Percentiles rank a stretch among this genome's conserved stretches.
These are phyloP conservation scores for Odontamblyopus lacepedii DNA, from an alignment of 2,797 vertebrate species.

Conservation along the genomic window DNA sequence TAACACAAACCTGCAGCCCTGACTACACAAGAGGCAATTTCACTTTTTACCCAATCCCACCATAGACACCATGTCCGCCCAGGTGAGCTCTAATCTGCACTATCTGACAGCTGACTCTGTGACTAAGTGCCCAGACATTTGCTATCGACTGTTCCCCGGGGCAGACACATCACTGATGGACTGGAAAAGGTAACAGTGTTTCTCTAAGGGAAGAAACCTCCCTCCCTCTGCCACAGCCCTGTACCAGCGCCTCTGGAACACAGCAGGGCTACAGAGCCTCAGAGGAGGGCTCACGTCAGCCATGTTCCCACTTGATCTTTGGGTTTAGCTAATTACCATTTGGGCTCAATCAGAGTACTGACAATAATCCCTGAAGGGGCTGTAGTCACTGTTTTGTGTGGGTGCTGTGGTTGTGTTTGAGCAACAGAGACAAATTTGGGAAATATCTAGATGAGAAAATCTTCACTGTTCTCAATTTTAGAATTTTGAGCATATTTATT, in stretches of 20 bases:
- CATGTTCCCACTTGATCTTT: constrained; percentile 56
- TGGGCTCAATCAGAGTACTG: constrained; percentile 19
- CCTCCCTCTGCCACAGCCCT: constrained; percentile 4
- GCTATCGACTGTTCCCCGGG: constrained; percentile 62
- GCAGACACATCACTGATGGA: constrained; percentile 48
- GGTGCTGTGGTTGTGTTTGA: constrained; percentile 5
- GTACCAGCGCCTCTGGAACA: constrained; percentile 31
- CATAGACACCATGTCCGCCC: constrained; percentile 60
- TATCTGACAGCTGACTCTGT: constrained; percentile 70
- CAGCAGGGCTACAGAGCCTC: constrained; percentile 45
- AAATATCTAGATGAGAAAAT: not conserved
- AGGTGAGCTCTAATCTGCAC: constrained; percentile 59
- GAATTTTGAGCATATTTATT: too few species aligned
- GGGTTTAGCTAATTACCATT: constrained; percentile 50
- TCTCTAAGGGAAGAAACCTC: constrained; percentile 43
- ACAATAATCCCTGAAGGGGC: constrained; percentile 34
- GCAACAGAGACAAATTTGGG: constrained; percentile 4
- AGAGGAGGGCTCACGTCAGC: constrained; percentile 31
- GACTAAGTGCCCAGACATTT: constrained; percentile 70
- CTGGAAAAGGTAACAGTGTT: constrained; percentile 64
- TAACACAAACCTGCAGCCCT: constrained; percentile 32
- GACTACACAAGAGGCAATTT: constrained; percentile 37
- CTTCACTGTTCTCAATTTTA: not conserved
- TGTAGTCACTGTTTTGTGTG: constrained; percentile 24
- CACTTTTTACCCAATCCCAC: constrained; percentile 35